Conservation (phyloP, 2,797 vertebrate species). For the Stomatorhinus walkeri region DNA sequence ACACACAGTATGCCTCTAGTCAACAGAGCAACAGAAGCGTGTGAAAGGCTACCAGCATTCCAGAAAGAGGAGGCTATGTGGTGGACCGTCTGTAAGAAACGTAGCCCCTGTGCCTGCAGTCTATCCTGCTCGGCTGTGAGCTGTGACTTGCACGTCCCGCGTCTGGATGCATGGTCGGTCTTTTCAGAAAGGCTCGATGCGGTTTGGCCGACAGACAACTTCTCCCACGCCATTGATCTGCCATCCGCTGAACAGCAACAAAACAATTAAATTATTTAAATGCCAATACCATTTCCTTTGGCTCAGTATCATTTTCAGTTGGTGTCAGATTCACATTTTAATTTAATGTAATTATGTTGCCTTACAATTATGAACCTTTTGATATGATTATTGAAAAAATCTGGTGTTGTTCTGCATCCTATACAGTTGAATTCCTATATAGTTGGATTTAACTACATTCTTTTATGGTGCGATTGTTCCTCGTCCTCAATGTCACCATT, state of each 20-base stretch:
- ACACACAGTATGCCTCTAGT: conserved; percentile 32
- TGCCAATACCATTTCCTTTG: neutral
- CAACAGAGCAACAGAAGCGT: conserved; percentile 20
- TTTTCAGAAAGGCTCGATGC: conserved; percentile 15
- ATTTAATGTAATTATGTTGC: neutral
- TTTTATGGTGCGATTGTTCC: conserved; percentile 35
- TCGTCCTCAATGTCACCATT: conserved; percentile 53
- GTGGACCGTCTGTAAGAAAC: neutral
- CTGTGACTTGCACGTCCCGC: conserved; percentile 32
- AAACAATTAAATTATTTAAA: neutral
- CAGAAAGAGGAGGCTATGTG: neutral
- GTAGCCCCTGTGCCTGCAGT: conserved; percentile 1
- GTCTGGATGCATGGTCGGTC: conserved; percentile 30
- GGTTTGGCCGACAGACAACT: conserved; percentile 14
- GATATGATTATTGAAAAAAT: neutral
- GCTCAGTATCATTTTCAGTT: neutral
- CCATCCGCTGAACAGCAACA: neutral
- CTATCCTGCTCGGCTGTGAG: conserved; percentile 29
- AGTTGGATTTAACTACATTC: neutral
- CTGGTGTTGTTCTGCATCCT: neutral
- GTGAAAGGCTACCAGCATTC: conserved; percentile 10
- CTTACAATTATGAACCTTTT: neutral
- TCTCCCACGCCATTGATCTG: neutral
- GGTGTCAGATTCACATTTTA: neutral
- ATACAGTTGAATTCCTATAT: neutral